phyloP scores from a whole-genome alignment of 2,797 vertebrate genomes.

The Hozukius guyotensis region DNA sequence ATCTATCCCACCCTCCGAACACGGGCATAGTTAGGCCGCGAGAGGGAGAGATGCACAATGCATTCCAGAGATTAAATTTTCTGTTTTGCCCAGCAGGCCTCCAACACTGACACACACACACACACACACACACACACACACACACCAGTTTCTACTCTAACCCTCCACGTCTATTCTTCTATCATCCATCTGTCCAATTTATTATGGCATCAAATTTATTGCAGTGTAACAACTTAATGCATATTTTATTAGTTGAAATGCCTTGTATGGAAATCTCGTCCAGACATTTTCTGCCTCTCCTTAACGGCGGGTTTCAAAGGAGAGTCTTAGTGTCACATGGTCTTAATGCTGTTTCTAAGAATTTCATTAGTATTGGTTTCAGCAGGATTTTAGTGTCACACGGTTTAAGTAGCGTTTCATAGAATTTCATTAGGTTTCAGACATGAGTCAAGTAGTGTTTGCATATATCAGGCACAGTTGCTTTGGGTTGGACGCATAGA shows the following conservation, averaged over 20 bases:
- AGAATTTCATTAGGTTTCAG: slow-evolving; percentile 25
- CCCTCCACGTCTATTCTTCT: not conserved
- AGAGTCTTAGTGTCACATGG: slow-evolving; percentile 58
- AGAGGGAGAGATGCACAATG: slow-evolving; percentile 76
- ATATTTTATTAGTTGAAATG: slow-evolving; percentile 15
- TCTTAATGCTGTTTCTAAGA: slow-evolving; percentile 57
- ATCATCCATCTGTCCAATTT: slow-evolving; percentile 23
- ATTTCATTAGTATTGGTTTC: slow-evolving; percentile 68
- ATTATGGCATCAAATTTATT: slow-evolving; percentile 25
- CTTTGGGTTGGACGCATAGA: not conserved
- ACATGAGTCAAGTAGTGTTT: slow-evolving; percentile 26
- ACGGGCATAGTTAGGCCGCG: slow-evolving; percentile 64
- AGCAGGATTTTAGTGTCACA: slow-evolving; percentile 54
- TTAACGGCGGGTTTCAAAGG: slow-evolving; percentile 4
- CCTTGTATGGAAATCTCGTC: not conserved
- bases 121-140: slow-evolving; percentile 17
- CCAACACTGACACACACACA: slow-evolving; percentile 8
- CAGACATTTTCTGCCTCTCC: slow-evolving; percentile 6
- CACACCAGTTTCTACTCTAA: not conserved
- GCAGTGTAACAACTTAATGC: slow-evolving; percentile 11
- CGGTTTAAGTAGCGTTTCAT: slow-evolving; percentile 33
- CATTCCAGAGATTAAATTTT: slow-evolving; percentile 81
- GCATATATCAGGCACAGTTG: not conserved
- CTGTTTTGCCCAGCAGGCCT: slow-evolving; percentile 62
- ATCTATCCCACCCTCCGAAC: slow-evolving; percentile 52